Conservation (phyloP, 2,797 vertebrate species). For the Harpagifer antarcticus region DNA sequence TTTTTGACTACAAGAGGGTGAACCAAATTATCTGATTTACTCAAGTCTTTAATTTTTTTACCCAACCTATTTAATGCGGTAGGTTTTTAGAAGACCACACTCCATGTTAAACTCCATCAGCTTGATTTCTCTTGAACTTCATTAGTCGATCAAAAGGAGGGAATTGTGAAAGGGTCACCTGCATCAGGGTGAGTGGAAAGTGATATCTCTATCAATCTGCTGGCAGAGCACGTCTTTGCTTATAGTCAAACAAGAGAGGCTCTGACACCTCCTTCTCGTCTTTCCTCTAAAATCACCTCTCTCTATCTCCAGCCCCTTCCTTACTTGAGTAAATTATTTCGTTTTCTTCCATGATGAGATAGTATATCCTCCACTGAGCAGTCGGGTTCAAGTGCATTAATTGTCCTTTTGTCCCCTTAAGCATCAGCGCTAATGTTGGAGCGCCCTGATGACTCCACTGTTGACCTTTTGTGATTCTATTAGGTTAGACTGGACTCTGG, state of each 20-base stretch:
- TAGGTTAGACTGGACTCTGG: slow-evolving; percentile 58
- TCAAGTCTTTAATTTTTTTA: background rate
- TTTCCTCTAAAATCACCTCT: background rate
- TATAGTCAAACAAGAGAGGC: slow-evolving; percentile 35
- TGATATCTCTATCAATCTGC: slow-evolving; percentile 34
- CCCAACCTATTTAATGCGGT: slow-evolving; percentile 3
- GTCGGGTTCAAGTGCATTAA: slow-evolving; percentile 41
- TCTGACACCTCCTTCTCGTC: slow-evolving; percentile 20
- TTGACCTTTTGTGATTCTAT: slow-evolving; percentile 60
- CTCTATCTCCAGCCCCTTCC: background rate
- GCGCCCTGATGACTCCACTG: slow-evolving; percentile 28
- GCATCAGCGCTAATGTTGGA: slow-evolving; percentile 16
- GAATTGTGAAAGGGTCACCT: slow-evolving; percentile 13
- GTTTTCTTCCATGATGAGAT: slow-evolving; percentile 15
- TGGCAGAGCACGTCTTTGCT: slow-evolving; percentile 31
- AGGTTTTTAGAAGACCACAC: no score
- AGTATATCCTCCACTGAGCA: slow-evolving; percentile 12
- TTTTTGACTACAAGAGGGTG: background rate
- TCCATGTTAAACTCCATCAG: background rate
- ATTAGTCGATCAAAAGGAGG: slow-evolving; percentile 1
- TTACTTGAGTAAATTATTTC: slow-evolving; percentile 15
- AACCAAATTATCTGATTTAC: background rate
- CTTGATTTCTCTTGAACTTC: background rate
- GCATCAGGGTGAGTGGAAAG: slow-evolving; percentile 9
- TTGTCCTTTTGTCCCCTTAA: slow-evolving; percentile 23